Evolutionary conservation across 2,113 vertebrate genomes (phyloP).

Genomic region (Cyrtonyx montezumae): DNA sequence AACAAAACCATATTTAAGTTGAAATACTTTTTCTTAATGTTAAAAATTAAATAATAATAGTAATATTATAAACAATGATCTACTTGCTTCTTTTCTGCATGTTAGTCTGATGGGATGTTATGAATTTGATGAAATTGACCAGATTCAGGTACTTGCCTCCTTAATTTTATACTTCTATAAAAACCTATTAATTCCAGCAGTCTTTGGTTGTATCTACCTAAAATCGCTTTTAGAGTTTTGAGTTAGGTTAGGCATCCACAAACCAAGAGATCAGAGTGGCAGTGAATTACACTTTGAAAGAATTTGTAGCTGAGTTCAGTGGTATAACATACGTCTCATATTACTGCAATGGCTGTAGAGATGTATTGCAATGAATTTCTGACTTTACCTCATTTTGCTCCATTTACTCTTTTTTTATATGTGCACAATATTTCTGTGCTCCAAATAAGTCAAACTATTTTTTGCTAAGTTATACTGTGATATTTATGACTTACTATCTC

Average conservation of each 20-base stretch:
- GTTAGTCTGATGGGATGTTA: background rate
- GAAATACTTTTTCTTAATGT: background rate
- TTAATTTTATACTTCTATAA: background rate
- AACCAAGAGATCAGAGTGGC: background rate
- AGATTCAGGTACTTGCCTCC: background rate
- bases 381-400: background rate
- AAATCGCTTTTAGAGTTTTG: background rate
- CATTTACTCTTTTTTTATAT: background rate
- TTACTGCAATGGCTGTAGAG: background rate
- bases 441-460: background rate
- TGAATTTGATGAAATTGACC: background rate
- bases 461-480: background rate
- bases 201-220: background rate
- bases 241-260: constrained; percentile 5
- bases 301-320: background rate
- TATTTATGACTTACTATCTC: background rate
- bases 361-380: background rate
- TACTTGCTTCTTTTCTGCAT: background rate
- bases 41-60: background rate
- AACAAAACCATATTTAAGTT: background rate
- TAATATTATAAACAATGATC: background rate
- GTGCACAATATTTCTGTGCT: background rate
- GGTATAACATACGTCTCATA: background rate
- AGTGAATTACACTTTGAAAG: background rate
- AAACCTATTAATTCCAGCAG: background rate